Conservation (phyloP, 2,888 invertebrate genomes). For the Campaea margaritaria region DNA sequence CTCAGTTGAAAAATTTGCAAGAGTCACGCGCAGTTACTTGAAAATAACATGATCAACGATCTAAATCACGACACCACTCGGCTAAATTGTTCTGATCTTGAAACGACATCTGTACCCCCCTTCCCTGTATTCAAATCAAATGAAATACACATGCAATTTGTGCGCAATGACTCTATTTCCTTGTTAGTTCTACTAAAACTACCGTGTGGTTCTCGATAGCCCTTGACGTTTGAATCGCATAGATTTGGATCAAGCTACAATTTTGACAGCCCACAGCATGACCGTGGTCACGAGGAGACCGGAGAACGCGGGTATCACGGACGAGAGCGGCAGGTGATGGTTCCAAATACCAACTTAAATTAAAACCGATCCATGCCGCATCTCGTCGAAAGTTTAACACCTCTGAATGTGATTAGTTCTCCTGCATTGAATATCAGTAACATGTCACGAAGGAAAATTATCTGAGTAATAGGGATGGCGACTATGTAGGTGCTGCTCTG, state of each 20-base stretch:
- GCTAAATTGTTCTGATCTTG: slow-evolving; percentile 16
- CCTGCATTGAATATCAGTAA: slow-evolving; percentile 46
- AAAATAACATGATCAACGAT: slow-evolving; percentile 3
- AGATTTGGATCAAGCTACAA: too few relatives aligned
- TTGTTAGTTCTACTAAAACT: slow-evolving; percentile 7
- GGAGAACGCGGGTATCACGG: too few relatives aligned
- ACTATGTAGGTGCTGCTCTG: not conserved
- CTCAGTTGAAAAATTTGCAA: too few relatives aligned
- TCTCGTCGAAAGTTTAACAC: not conserved
- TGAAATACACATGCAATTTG: slow-evolving; percentile 13
- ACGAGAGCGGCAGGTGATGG: too few relatives aligned
- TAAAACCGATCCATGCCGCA: not conserved
- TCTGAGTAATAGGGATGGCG: slow-evolving; percentile 41
- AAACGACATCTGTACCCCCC: slow-evolving; percentile 13
- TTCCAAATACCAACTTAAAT: too few relatives aligned
- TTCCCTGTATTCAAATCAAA: slow-evolving; percentile 2
- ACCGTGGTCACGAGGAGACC: too few relatives aligned
- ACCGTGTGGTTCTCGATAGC: not conserved
- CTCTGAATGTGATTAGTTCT: slow-evolving; percentile 9
- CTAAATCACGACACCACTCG: not conserved
- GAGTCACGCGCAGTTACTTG: too few relatives aligned
- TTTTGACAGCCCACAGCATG: too few relatives aligned
- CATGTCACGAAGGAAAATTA: slow-evolving; percentile 51
- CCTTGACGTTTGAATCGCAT: not conserved
- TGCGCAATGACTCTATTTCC: slow-evolving; percentile 11